Conservation (phyloP, 2,888 invertebrate genomes). For the Drosophila bunnanda region DNA sequence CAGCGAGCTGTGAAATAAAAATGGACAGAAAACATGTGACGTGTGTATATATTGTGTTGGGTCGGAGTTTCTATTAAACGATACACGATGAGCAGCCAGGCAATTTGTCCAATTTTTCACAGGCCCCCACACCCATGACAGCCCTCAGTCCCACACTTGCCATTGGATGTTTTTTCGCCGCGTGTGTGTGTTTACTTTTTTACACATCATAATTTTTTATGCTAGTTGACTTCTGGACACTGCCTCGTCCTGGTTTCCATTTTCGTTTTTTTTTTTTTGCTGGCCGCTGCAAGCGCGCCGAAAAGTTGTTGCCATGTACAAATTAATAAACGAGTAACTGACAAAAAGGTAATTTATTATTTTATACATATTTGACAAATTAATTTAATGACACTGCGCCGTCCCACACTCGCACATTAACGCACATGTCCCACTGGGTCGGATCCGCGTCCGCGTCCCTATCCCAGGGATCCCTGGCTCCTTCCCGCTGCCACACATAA, state of each 20-base stretch:
- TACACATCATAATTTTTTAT: constrained; percentile 79
- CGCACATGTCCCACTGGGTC: constrained; percentile 47
- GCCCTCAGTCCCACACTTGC: constrained; percentile 1
- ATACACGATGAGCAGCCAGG: constrained; percentile 70
- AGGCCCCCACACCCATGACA: constrained; percentile 7
- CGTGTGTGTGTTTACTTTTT: constrained; percentile 62
- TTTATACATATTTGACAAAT: constrained; percentile 83
- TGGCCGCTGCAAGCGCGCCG: constrained; percentile 46
- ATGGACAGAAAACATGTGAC: constrained; percentile 63
- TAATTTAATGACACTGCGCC: constrained; percentile 81
- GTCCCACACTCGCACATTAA: constrained; percentile 43
- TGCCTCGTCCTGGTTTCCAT: constrained; percentile 55
- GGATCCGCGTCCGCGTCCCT: constrained; percentile 47
- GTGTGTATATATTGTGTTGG: constrained; percentile 36
- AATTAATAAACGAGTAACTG: constrained; percentile 81
- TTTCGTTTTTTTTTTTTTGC: constrained; percentile 5
- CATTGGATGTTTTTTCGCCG: constrained; percentile 25
- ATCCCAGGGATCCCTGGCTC: constrained; percentile 7
- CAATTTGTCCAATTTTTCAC: constrained; percentile 60
- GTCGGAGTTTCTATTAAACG: constrained; percentile 71
- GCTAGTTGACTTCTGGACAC: constrained; percentile 76
- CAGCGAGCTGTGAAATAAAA: constrained; percentile 57
- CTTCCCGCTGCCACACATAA: constrained; percentile 72
- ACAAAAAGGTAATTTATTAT: constrained; percentile 82
- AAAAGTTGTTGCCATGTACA: constrained; percentile 81